Evolutionary conservation across 2,888 invertebrate species (phyloP), one percentile per base, ranked within the genome.

Genomic region (Hypercompe scribonia): DNA sequence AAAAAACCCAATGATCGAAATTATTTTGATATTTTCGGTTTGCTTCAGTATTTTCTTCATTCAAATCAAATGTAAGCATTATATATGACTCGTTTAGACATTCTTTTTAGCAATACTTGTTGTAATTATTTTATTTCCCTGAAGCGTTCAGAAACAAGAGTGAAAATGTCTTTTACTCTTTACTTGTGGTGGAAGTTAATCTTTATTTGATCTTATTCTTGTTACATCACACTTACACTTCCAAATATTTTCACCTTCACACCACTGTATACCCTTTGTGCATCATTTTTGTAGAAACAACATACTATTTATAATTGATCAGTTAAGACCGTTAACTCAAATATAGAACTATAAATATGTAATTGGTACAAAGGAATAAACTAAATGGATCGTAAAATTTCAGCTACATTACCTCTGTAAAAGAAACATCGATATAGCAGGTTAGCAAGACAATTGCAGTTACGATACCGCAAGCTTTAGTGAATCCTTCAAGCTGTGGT

Each of bases 401-500:
- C n/a, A 50, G 8, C 50, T 50, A 68, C 42, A 67, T 46, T 67
- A 81, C 33, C 73, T 72, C 71, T 79, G 24, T 33, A 74, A 69
- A 65, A 24, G 33, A 74, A 82, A 39, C 75, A 21, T 71, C 1
- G 3, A 78, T 68, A 66, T 71, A 73, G 73, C 72, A 73, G 58
- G 54, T 81, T 54, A n/a, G 21, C n/a, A 24, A 54, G 10, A 54
- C 50, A 76, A 77, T 78, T 75, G 74, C 72, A 79, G 71, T 76
- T 70, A 74, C 77, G 71, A 65, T 73, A 67, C 68, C 63, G 34
- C 67, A 61, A 70, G 71, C 68, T 76, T 67, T 71, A 68, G 65
- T 36, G 61, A 78, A 79, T 76, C 80, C 77, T 74, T 74, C 80
- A 76, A 86, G 74, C 78, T 66, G 50, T 61, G 68, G 68, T 82